Percentiles rank a stretch among this genome's conserved stretches.
phyloP scores from a whole-genome alignment of 1,140 invertebrate species.

The Lethrus apterus region DNA sequence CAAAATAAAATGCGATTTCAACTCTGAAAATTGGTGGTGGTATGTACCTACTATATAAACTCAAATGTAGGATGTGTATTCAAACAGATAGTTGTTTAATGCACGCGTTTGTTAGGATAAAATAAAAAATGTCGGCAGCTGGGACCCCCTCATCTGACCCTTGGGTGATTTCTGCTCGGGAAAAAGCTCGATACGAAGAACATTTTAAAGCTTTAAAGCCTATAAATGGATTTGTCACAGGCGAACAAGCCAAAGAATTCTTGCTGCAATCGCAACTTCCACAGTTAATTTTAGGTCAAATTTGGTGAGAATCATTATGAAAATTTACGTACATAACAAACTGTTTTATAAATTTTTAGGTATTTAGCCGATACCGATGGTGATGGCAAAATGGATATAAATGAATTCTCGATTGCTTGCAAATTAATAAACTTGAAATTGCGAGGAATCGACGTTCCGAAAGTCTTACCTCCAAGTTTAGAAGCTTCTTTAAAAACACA shows the following conservation, averaged over 20 bases:
- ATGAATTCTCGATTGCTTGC: conserved; percentile 96
- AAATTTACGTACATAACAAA: too few relatives aligned
- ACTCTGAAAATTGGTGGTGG: too few relatives aligned
- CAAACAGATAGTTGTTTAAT: background rate
- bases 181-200: conserved; percentile 80
- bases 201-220: conserved; percentile 87
- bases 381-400: conserved; percentile 94
- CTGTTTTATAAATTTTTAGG: conserved; percentile 55
- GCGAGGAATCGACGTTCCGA: conserved; percentile 84
- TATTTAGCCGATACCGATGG: conserved; percentile 88
- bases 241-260: conserved; percentile 91
- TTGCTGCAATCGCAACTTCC: conserved; percentile 88
- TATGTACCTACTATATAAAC: background rate
- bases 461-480: conserved; percentile 69
- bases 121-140: conserved; percentile 33
- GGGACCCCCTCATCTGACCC: conserved; percentile 59
- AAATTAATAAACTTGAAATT: conserved; percentile 94
- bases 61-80: background rate
- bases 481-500: conserved; percentile 52
- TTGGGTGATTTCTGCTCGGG: conserved; percentile 81
- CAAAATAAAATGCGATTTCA: background rate
- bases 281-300: conserved; percentile 79
- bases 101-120: background rate
- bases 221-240: conserved; percentile 79
- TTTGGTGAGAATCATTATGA: conserved; percentile 65